phyloP scores from a whole-genome alignment of 1,140 invertebrate species.

The Vanessa tameamea region DNA sequence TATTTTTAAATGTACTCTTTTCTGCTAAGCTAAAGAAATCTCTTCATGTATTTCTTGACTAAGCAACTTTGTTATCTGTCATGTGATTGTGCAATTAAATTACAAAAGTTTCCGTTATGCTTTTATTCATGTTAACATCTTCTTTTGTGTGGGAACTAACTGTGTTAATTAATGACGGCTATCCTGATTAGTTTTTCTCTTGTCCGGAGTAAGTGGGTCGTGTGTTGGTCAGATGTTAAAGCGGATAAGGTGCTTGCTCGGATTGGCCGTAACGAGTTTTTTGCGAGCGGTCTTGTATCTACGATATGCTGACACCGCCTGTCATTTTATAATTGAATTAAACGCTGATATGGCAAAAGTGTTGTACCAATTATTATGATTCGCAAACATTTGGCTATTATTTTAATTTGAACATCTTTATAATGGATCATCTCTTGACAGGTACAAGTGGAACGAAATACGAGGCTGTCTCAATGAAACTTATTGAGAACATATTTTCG shows the following conservation, averaged over 20 bases:
- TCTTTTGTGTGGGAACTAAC: conserved; percentile 58
- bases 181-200: conserved; percentile 60
- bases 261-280: conserved; percentile 50
- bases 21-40: not conserved
- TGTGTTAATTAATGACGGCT: conserved; percentile 71
- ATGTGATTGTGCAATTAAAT: conserved; percentile 13
- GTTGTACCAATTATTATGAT: conserved; percentile 44
- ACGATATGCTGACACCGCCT: conserved; percentile 53
- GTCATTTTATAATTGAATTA: conserved; percentile 69
- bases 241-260: conserved; percentile 45
- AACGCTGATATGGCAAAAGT: conserved; percentile 54
- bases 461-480: conserved; percentile 20
- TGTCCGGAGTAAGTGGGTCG: conserved; percentile 57
- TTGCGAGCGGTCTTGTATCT: conserved; percentile 47
- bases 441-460: conserved; percentile 31
- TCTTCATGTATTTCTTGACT: not conserved
- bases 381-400: conserved; percentile 38
- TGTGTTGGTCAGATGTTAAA: conserved; percentile 57
- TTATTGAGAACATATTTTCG: conserved; percentile 30
- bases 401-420: conserved; percentile 29
- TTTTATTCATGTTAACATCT: conserved; percentile 42
- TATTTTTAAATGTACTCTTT: no score
- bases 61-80: not conserved
- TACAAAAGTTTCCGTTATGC: conserved; percentile 46
- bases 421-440: conserved; percentile 34